Evolutionary conservation across 2,113 vertebrate species (phyloP), one percentile per base, ranked within the genome.

Genomic region (Panthera tigris): DNA sequence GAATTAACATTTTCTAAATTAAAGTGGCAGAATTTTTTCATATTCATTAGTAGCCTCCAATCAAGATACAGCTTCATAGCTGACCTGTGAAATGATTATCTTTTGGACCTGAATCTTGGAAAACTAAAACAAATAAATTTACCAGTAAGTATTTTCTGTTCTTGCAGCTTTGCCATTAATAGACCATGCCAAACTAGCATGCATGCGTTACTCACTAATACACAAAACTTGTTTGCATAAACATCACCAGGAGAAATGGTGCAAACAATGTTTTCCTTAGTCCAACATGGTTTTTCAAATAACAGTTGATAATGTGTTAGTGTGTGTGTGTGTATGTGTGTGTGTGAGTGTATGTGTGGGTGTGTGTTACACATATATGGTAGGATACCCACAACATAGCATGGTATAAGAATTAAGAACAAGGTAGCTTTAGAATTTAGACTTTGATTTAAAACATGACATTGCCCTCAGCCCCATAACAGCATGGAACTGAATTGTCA

Each of bases 61-160:
- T 33, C 61, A 48, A 88, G 11, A 50, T 33, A 33, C 2, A 71
- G 52, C 9, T 52, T 74, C 66, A 48, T 1, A 25, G 69, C 2
- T 11, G 69, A 83, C 29, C 5, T 48, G 21, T 52, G 45, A 87
- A 66, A 79, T 52, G 68, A 91, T 23, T 81, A 55, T 3, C 4
- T 86, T 79, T 68, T 5, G 18, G 4, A 93, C 61, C 0, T 4
- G 63, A 39, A 36, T 86, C 31, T 94, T 95, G 0, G 66, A 78
- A 92, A 95, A 89, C 7, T 11, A 94, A 89, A 95, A 89, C 12
- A 8, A 94, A 76, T 45, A 94, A 33, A n/a, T 39, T 74, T 33
- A 4, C 9, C 27, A 65, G 12, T 52, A 74, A 89, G 25, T 57
- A 55, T 19, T 78, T 85, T 95, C 31, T 76, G 4, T 55, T 87